Percentiles rank a stretch among this genome's conserved stretches.
phyloP scores from a whole-genome alignment of 2,797 vertebrate species.

The Todus mexicanus region DNA sequence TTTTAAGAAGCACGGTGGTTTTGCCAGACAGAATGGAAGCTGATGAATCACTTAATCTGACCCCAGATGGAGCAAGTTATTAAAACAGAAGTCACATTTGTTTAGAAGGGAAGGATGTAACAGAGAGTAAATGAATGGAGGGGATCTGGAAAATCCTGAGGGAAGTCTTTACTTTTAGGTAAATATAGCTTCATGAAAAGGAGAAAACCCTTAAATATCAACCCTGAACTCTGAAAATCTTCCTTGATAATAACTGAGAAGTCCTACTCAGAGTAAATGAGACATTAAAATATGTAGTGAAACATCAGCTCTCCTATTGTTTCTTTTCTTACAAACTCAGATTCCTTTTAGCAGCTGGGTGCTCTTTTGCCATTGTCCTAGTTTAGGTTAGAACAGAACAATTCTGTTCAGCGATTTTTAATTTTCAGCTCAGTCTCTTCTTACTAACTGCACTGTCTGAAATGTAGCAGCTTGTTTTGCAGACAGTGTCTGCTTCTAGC shows the following conservation, averaged over 20 bases:
- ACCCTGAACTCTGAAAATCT: not conserved
- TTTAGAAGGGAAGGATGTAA: not conserved
- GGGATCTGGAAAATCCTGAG: not conserved
- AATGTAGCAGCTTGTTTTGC: too few species aligned
- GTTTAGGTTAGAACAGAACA: too few species aligned
- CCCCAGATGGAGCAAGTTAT: not conserved
- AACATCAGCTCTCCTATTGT: not conserved
- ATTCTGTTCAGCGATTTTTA: too few species aligned
- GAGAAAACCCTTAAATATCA: not conserved
- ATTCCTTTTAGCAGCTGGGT: not conserved
- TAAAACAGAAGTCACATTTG: not conserved
- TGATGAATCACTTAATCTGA: slow-evolving; percentile 10
- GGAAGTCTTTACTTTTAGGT: not conserved
- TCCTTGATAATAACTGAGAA: not conserved
- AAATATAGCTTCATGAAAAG: not conserved
- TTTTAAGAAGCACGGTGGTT: not conserved
- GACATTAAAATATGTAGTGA: not conserved
- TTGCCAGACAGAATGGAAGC: not conserved
- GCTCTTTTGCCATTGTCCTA: not conserved
- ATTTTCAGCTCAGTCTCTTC: too few species aligned
- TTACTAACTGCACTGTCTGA: too few species aligned
- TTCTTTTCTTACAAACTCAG: not conserved
- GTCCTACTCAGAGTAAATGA: not conserved
- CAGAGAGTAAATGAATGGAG: not conserved
- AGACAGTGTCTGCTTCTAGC: too few species aligned